Percentiles rank a stretch among this genome's conserved stretches.
Conservation (phyloP, 2,113 vertebrate genomes). For the Sebastes fasciatus region DNA sequence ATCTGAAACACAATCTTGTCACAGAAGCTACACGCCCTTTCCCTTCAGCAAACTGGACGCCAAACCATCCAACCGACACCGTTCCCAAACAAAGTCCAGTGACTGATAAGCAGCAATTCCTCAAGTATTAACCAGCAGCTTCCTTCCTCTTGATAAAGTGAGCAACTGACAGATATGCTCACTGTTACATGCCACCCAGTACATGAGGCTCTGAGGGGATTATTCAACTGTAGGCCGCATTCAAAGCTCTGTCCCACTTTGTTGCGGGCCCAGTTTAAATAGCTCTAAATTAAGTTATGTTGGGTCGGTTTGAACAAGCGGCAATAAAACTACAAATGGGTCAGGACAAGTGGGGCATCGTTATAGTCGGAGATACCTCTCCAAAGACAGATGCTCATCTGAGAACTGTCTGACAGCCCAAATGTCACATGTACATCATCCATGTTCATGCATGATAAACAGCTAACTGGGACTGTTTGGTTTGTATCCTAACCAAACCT, state of each 20-base stretch:
- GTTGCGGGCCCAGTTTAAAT: constrained; percentile 58
- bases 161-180: constrained; percentile 15
- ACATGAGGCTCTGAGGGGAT: constrained; percentile 53
- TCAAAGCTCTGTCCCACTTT: constrained; percentile 70
- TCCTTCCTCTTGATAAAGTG: constrained; percentile 17
- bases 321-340: constrained; percentile 48
- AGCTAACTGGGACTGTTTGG: background rate
- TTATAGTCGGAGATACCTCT: background rate
- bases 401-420: background rate
- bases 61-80: background rate
- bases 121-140: constrained; percentile 6
- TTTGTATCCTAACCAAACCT: background rate
- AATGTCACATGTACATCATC: background rate
- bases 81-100: background rate
- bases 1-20: background rate
- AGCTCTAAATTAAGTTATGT: constrained; percentile 49
- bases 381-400: background rate
- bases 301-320: constrained; percentile 30
- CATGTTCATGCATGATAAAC: background rate
- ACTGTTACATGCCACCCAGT: background rate
- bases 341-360: constrained; percentile 40
- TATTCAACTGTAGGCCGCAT: constrained; percentile 49
- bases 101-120: constrained; percentile 1
- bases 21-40: background rate
- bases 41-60: background rate